Evolutionary conservation across 1,140 invertebrate genomes (phyloP).

Genomic region (Homalodisca vitripennis): DNA sequence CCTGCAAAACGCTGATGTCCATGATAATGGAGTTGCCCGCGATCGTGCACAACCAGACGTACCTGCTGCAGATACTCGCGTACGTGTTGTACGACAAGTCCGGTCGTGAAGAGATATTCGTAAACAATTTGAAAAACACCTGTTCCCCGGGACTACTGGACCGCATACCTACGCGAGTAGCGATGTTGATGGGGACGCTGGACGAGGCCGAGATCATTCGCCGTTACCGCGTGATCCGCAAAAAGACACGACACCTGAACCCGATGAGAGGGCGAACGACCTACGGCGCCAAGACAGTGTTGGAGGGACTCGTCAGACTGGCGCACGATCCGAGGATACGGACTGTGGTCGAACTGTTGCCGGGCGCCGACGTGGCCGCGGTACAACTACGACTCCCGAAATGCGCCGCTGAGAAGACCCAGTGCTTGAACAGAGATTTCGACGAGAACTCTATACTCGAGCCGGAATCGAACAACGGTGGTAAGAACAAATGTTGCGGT

Average conservation of each 20-base stretch:
- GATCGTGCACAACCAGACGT: constrained; percentile 10
- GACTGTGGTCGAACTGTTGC: neutral
- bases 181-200: neutral
- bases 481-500: constrained; percentile 9
- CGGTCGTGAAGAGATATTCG: constrained; percentile 1
- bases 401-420: neutral
- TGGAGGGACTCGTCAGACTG: neutral
- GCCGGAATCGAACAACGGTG: neutral
- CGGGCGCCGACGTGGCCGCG: neutral
- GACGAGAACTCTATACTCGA: neutral
- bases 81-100: constrained; percentile 1
- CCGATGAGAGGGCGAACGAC: neutral
- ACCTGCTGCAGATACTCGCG: constrained; percentile 12
- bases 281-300: neutral
- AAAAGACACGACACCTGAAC: neutral
- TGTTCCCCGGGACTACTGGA: neutral
- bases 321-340: neutral
- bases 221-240: neutral
- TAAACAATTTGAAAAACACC: neutral
- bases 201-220: neutral
- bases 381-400: neutral
- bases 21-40: neutral
- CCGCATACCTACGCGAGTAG: neutral
- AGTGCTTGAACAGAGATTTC: neutral
- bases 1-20: neutral